Evolutionary conservation across 2,888 invertebrate species (phyloP), one percentile per base, ranked within the genome.

Genomic region (Ceraclea dissimilis): DNA sequence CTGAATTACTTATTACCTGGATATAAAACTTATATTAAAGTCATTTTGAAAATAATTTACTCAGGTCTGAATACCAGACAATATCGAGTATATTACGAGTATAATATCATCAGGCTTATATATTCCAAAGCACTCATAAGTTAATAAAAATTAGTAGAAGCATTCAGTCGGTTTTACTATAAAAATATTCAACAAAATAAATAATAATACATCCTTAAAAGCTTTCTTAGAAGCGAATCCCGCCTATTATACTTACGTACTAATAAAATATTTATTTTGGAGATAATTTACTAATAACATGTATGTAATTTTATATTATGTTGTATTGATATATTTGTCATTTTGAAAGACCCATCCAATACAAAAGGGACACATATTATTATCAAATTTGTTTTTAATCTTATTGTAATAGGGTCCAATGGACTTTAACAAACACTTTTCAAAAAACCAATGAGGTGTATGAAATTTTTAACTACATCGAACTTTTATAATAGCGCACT

Each of bases 351-450:
- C 13, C 13, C 39, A 16, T 39, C 39, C 39, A n/a, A 39, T n/a
- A 39, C 39, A n/a, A 39, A 16, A 13, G 13, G 39, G 13, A 4
- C 4, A 6, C 8, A 8, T 39, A 57, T 57, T 59, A 59, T 60
- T 59, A 61, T 59, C 46, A 52, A 58, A 61, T 61, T 61, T 55
- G 50, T 59, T 46, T 61, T 53, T 59, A 59, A 61, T 61, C 57
- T 49, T 44, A 56, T 60, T 58, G 46, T 58, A 49, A 44, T 48
- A 48, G 44, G 58, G 57, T 56, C 52, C 49, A 50, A 11, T 54
- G 53, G 49, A 22, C 26, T 60, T 50, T 43, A 33, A 61, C 51
- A 59, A 54, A 50, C 31, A 26, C 53, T 31, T 49, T 51, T 33
- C 46, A 49, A 54, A 52, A 47, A 46, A 52, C 57, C 59, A 61